phyloP scores from a whole-genome alignment of 2,888 invertebrate species.

The Mythimna albipuncta region DNA sequence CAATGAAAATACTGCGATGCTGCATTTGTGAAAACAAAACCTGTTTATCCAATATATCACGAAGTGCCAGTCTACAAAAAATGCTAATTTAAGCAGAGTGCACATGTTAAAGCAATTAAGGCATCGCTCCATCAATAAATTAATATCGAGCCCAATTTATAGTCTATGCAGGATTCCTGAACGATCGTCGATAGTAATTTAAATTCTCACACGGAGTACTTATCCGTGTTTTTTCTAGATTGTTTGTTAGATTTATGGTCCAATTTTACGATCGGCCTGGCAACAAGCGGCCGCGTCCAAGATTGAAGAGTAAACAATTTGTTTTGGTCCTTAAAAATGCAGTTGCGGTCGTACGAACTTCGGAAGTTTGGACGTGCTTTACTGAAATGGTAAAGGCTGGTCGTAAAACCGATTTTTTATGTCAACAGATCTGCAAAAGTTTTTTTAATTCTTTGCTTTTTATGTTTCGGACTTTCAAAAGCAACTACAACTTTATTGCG shows the following conservation, averaged over 20 bases:
- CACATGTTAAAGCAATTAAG: conserved; percentile 20
- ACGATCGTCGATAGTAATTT: conserved; percentile 49
- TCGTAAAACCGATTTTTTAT: conserved; percentile 83
- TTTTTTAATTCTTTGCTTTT: conserved; percentile 80
- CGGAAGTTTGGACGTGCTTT: conserved; percentile 47
- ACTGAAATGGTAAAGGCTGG: conserved; percentile 58
- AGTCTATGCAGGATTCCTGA: conserved; percentile 31
- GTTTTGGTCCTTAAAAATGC: conserved; percentile 70
- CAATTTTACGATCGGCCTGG: conserved; percentile 65
- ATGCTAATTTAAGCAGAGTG: conserved; percentile 7
- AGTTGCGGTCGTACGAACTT: conserved; percentile 63
- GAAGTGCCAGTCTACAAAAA: neutral
- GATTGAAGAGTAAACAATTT: conserved; percentile 70
- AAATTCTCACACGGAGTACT: conserved; percentile 53
- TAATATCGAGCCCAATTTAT: conserved; percentile 44
- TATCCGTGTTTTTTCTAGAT: conserved; percentile 57
- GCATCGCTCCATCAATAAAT: conserved; percentile 24
- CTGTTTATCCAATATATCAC: neutral
- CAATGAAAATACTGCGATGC: too few relatives aligned
- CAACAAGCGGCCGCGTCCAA: conserved; percentile 48
- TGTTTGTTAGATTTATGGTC: conserved; percentile 64
- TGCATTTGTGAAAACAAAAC: neutral
- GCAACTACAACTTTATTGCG: conserved; percentile 61
- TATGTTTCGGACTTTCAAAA: conserved; percentile 69
- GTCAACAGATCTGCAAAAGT: conserved; percentile 77